Evolutionary conservation across 2,113 vertebrate species (phyloP).

Genomic region (Lethenteron camtschaticum): DNA sequence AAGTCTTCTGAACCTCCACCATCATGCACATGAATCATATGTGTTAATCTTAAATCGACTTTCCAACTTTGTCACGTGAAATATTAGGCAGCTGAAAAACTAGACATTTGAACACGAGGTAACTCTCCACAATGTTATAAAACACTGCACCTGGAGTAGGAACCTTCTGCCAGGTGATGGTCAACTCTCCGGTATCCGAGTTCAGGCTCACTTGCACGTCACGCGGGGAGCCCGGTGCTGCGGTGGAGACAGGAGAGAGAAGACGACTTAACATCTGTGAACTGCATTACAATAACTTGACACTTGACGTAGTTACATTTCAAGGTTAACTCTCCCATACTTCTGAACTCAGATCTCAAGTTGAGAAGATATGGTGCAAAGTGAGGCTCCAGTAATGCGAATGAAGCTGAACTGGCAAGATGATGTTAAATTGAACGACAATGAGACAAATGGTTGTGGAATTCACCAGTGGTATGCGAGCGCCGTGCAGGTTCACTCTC

Average conservation of each 20-base stretch:
- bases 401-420: too few relatives aligned
- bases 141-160: neutral
- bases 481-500: slow-evolving; percentile 64
- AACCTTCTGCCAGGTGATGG: neutral
- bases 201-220: neutral
- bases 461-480: slow-evolving; percentile 89
- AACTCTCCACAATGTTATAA: neutral
- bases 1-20: too few relatives aligned
- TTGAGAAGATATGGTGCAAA: too few relatives aligned
- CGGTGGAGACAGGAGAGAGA: neutral
- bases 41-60: too few relatives aligned
- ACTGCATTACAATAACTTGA: neutral
- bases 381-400: too few relatives aligned
- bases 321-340: too few relatives aligned
- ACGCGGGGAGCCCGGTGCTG: neutral
- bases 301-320: too few relatives aligned
- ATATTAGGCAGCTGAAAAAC: neutral
- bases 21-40: too few relatives aligned
- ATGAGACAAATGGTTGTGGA: too few relatives aligned
- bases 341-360: too few relatives aligned
- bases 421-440: too few relatives aligned
- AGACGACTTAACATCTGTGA: neutral
- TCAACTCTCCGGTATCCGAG: neutral
- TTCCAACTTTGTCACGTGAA: too few relatives aligned
- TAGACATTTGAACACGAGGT: neutral